A percentile compares a stretch with the other conserved stretches of the same genome.
These are phyloP conservation scores for Drosophila trichaetosa DNA, from an alignment of 2,888 invertebrate species.

Conservation along the genomic window DNA sequence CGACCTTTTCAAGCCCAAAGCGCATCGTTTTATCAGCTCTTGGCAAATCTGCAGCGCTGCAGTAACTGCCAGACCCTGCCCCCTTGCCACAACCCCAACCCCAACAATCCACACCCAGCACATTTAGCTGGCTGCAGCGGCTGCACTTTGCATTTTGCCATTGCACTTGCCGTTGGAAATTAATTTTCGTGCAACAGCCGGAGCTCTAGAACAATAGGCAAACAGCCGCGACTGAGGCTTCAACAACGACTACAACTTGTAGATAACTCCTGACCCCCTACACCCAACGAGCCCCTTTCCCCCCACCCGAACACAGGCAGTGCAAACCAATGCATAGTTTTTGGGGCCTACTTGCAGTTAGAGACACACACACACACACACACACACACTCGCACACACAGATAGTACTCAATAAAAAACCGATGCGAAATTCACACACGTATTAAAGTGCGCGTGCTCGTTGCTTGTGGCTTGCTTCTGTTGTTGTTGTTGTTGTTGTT, in stretches of 20 bases:
- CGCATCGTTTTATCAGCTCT: slow-evolving; percentile 74
- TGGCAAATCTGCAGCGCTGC: slow-evolving; percentile 62
- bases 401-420: slow-evolving; percentile 57
- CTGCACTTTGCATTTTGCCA: slow-evolving; percentile 63
- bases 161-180: slow-evolving; percentile 76
- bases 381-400: slow-evolving; percentile 6
- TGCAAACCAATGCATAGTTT: slow-evolving; percentile 64
- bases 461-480: slow-evolving; percentile 32
- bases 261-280: slow-evolving; percentile 31
- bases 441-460: slow-evolving; percentile 65
- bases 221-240: slow-evolving; percentile 57
- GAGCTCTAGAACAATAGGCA: slow-evolving; percentile 72
- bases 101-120: background rate
- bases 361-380: slow-evolving; percentile 3
- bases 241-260: slow-evolving; percentile 53
- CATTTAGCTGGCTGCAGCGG: slow-evolving; percentile 18
- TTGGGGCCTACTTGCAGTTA: slow-evolving; percentile 50
- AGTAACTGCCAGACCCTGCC: background rate
- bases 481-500: slow-evolving; percentile 6
- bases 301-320: slow-evolving; percentile 6
- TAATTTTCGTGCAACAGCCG: slow-evolving; percentile 78
- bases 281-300: background rate
- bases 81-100: background rate
- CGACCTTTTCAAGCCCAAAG: slow-evolving; percentile 75
- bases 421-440: slow-evolving; percentile 65